Evolutionary conservation across 2,113 vertebrate genomes (phyloP), one percentile per base, ranked within the genome.

Genomic region (Alexandromys fortis): DNA sequence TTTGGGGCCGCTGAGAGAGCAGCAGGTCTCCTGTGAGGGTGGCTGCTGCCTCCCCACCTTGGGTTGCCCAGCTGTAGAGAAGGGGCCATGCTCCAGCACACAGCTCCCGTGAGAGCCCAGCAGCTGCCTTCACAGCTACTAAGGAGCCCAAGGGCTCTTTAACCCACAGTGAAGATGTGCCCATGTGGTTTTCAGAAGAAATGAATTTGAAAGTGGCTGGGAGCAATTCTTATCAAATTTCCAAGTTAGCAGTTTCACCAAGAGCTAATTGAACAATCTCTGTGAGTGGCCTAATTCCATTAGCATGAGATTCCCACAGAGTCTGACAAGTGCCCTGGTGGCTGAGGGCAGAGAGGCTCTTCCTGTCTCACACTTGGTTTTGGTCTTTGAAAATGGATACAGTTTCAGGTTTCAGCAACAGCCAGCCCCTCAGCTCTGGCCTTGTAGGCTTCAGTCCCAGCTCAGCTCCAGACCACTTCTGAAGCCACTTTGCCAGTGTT

Each of bases 241-340:
- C 97, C 92, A 24, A 92, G 89, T 97, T 97, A 97, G 96, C 97
- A 83, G 95, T 97, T 98, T 97, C 98, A 97, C 97, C 91, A 90
- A 97, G 97, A 97, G 95, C 97, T 98, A 97, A 98, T 97, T 97
- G 96, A 97, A 95, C 96, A 83, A 45, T 97, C 97, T 97, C 95
- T 55, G 78, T 73, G 42, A 95, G 94, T 0, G 67, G 77, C 83
- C 79, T 83, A 3, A 42, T 92, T 67, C n/a, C 33, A 75, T 83
- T 78, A 93, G 75, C 33, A 11, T 7, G 35, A 75, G 70, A 35
- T 19, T 83, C 92, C 87, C 68, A 30, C 68, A 10, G 61, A 92
- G 93, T 6, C 24, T 58, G 79, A 91, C 93, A 83, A 73, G 92
- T 45, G 45, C 76, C 75, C 81, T 45, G 26, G 58, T n/a, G 61